Conservation (phyloP, 37 sponge, comb jelly and placozoan species). For the Cliona cf. orientalis region DNA sequence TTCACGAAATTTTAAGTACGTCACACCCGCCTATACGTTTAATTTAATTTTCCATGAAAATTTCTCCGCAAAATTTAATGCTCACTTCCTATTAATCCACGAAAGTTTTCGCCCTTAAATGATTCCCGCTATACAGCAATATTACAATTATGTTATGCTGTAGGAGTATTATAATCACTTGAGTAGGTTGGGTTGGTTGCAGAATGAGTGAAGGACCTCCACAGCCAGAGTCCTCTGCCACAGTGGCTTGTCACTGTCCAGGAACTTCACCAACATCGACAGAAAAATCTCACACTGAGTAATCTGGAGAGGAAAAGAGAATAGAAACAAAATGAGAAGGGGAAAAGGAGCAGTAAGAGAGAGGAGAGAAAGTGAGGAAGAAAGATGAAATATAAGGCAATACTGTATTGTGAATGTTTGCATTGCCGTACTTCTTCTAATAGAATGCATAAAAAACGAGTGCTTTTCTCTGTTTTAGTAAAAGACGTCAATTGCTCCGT, state of each 20-base stretch:
- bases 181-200: conserved; percentile 61
- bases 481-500: too few relatives aligned
- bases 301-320: conserved; percentile 50
- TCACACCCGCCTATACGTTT: too few relatives aligned
- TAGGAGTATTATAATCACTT: conserved; percentile 41
- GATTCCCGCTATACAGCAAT: neutral
- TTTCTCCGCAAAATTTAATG: too few relatives aligned
- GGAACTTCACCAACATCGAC: conserved; percentile 91
- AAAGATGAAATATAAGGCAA: neutral
- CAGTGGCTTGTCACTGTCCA: conserved; percentile 88
- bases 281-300: conserved; percentile 98
- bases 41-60: too few relatives aligned
- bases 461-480: too few relatives aligned
- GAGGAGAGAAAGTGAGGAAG: neutral
- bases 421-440: too few relatives aligned
- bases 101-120: too few relatives aligned
- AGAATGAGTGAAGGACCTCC: conserved; percentile 86
- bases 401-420: too few relatives aligned
- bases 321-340: too few relatives aligned
- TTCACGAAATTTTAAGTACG: too few relatives aligned
- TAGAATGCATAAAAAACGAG: too few relatives aligned
- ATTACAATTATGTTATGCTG: neutral
- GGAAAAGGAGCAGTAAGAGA: neutral
- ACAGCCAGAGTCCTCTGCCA: conserved; percentile 96
- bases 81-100: too few relatives aligned